These are phyloP conservation scores for Ataeniobius toweri DNA, from an alignment of 2,797 vertebrate genomes.

Conservation along the genomic window DNA sequence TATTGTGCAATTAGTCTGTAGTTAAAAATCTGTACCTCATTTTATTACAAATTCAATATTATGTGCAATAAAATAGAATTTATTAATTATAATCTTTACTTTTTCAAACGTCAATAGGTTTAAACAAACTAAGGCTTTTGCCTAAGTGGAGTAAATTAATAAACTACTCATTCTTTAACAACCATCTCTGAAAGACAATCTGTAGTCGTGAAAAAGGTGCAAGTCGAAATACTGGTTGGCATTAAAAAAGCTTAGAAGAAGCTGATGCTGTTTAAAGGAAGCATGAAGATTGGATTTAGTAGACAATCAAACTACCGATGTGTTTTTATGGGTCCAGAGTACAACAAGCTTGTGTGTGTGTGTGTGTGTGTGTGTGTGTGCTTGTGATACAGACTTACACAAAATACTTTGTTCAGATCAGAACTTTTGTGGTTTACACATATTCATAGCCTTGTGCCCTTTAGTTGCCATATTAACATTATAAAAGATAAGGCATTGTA, in stretches of 20 bases:
- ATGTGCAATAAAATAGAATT: not conserved
- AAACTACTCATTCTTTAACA: too few relatives aligned
- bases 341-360: too few relatives aligned
- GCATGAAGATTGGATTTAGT: too few relatives aligned
- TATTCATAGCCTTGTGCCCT: not conserved
- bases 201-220: too few relatives aligned
- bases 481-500: not conserved
- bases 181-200: too few relatives aligned
- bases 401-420: not conserved
- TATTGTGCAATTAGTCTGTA: not conserved
- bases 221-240: too few relatives aligned
- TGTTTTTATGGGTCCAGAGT: too few relatives aligned
- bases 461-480: not conserved
- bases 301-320: too few relatives aligned
- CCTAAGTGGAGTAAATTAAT: too few relatives aligned
- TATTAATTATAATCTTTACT: slow-evolving; percentile 5
- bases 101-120: not conserved
- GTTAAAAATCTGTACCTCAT: not conserved
- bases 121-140: not conserved
- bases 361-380: not conserved
- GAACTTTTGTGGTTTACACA: not conserved
- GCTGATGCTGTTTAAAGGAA: too few relatives aligned
- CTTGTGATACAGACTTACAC: not conserved
- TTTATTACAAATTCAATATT: not conserved
- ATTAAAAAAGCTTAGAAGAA: too few relatives aligned